phyloP scores from a whole-genome alignment of 2,888 invertebrate species.

The Galerucella nymphaeae region DNA sequence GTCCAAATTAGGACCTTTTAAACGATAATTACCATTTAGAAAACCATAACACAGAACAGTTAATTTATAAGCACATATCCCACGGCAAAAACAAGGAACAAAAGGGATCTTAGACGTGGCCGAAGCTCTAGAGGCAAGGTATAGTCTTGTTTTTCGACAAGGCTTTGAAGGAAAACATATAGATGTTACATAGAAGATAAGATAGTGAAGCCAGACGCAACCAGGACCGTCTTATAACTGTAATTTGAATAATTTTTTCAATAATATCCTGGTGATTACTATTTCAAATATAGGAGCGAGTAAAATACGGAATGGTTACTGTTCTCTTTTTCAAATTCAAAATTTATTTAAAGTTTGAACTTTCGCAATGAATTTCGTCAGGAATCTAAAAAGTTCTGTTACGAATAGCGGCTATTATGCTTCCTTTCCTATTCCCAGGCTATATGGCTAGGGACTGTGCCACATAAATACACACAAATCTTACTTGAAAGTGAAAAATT shows the following conservation, averaged over 20 bases:
- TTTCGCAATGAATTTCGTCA: constrained; percentile 27
- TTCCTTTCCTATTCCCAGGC: constrained; percentile 28
- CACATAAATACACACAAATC: constrained; percentile 26
- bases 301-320: too few relatives aligned
- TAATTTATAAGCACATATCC: constrained; percentile 31
- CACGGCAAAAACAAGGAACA: constrained; percentile 23
- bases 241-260: too few relatives aligned
- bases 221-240: background rate
- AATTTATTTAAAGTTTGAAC: constrained; percentile 26
- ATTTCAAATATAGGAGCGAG: too few relatives aligned
- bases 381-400: constrained; percentile 27
- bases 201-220: background rate
- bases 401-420: constrained; percentile 31
- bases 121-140: constrained; percentile 26
- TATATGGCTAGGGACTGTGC: constrained; percentile 27
- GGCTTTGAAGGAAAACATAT: constrained; percentile 14
- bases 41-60: constrained; percentile 23
- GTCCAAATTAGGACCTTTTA: constrained; percentile 2
- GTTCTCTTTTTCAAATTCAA: too few relatives aligned
- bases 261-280: too few relatives aligned
- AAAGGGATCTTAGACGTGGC: constrained; percentile 21
- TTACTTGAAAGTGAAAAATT: constrained; percentile 35
- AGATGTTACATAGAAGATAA: background rate
- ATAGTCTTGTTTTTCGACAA: constrained; percentile 21
- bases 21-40: constrained; percentile 26